Evolutionary conservation across 2,113 vertebrate species (phyloP).

Genomic region (Suricata suricatta): DNA sequence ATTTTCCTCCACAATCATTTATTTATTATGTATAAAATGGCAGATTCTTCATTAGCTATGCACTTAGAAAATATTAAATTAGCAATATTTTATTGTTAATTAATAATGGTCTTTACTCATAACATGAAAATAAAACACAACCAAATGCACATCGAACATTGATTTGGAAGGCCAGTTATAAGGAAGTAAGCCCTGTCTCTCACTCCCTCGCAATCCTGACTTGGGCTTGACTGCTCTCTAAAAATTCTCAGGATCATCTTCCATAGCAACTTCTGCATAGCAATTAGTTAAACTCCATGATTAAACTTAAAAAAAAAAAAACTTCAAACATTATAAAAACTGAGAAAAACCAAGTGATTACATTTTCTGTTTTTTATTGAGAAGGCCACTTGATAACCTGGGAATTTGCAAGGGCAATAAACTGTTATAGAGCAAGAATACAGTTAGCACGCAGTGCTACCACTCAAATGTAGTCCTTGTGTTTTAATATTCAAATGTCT

Average conservation of each 20-base stretch:
- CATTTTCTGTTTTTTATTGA: neutral
- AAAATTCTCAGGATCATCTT: neutral
- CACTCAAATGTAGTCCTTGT: too few relatives aligned
- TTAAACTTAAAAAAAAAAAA: neutral
- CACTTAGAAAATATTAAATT: neutral
- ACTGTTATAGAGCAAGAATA: neutral
- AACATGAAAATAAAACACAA: neutral
- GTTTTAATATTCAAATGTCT: neutral
- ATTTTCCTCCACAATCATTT: neutral
- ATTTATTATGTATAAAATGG: neutral
- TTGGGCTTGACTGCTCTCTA: accelerated
- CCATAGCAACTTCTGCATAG: accelerated
- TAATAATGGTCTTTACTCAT: neutral
- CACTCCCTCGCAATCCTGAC: accelerated
- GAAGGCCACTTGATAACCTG: neutral
- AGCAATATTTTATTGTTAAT: neutral
- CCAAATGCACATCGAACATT: accelerated
- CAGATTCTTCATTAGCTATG: neutral
- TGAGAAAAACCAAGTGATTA: neutral
- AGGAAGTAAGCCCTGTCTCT: accelerated
- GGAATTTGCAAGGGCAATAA: neutral
- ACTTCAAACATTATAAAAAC: neutral
- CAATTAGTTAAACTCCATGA: neutral
- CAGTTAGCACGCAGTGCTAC: neutral
- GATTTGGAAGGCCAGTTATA: accelerated